Conservation (phyloP, 1,140 invertebrate species). For the Drosophila baimaii region DNA sequence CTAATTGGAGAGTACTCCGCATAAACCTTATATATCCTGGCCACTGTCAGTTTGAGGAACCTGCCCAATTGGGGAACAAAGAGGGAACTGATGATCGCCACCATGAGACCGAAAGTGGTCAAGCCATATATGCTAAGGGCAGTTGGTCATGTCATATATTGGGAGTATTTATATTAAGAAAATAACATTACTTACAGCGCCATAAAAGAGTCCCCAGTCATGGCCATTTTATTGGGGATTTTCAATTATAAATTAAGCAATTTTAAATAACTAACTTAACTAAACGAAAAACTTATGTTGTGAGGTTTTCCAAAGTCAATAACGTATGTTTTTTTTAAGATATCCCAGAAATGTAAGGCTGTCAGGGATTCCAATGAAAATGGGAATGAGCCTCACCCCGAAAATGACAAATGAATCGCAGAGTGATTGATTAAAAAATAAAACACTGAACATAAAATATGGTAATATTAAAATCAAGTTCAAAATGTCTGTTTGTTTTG, state of each 20-base stretch:
- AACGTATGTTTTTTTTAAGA: background rate
- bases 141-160: background rate
- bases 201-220: background rate
- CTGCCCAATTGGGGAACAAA: background rate
- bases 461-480: background rate
- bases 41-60: background rate
- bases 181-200: constrained; percentile 27
- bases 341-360: background rate
- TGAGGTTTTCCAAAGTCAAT: background rate
- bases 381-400: background rate
- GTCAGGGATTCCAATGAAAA: background rate
- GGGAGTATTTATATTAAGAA: background rate
- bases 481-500: background rate
- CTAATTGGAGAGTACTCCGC: constrained; percentile 29
- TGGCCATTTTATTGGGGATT: background rate
- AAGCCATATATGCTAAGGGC: constrained; percentile 2
- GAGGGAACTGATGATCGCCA: background rate
- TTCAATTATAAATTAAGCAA: too few species aligned
- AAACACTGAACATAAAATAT: constrained; percentile 4
- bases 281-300: background rate
- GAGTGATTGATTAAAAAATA: constrained; percentile 10
- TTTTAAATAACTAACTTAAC: background rate
- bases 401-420: constrained; percentile 8
- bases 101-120: background rate
- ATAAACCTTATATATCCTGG: background rate